Conservation (phyloP, 1,140 invertebrate genomes). For the Pachypeltis micranthus region DNA sequence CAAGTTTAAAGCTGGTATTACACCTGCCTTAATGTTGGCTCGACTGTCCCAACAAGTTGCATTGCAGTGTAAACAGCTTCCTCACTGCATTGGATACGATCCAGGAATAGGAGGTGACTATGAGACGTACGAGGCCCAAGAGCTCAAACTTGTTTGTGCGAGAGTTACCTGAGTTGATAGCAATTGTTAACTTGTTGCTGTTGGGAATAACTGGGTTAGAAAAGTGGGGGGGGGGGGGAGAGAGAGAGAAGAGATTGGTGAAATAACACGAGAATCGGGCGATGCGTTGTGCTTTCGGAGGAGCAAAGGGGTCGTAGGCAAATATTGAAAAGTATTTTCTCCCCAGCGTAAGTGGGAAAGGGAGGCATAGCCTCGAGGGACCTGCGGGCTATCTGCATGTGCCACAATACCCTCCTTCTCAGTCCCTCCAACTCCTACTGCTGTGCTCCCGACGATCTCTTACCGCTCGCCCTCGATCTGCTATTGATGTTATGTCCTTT, state of each 20-base stretch:
- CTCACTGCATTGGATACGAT: too few species aligned
- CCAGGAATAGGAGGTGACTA: too few species aligned
- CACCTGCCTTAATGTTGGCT: too few species aligned
- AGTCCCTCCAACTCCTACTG: too few species aligned
- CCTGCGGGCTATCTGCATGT: slow-evolving; percentile 7
- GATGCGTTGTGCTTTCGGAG: neutral
- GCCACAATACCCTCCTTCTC: slow-evolving; percentile 1
- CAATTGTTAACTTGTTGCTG: slow-evolving; percentile 7
- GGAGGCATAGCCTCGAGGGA: neutral
- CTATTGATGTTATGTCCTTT: slow-evolving; percentile 3
- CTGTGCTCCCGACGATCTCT: neutral
- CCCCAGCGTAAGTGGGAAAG: neutral
- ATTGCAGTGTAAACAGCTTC: too few species aligned
- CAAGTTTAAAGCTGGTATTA: too few species aligned
- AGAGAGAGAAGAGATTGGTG: neutral
- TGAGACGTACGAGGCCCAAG: too few species aligned
- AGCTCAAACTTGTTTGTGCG: too few species aligned
- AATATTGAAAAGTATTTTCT: slow-evolving; percentile 7
- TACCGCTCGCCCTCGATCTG: neutral
- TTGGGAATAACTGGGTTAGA: neutral
- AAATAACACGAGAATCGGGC: slow-evolving; percentile 5
- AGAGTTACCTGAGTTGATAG: too few species aligned
- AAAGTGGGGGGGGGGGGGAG: neutral
- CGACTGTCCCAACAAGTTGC: too few species aligned
- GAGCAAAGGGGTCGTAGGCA: neutral